Conservation (phyloP, 2,797 vertebrate species). For the Salmo trutta region DNA sequence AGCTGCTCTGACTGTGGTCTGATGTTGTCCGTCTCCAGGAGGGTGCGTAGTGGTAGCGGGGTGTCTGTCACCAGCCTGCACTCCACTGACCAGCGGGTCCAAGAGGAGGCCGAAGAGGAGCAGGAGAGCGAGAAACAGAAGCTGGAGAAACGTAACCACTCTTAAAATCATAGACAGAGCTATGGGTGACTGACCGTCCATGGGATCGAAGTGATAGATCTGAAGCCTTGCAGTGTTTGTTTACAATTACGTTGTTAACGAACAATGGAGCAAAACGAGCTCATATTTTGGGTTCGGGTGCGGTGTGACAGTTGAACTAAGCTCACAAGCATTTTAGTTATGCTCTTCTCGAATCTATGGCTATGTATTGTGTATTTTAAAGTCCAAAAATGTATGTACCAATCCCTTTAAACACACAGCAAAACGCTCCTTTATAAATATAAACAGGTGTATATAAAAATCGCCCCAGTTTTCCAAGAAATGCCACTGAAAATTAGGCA, state of each 20-base stretch:
- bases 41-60: conserved; percentile 91
- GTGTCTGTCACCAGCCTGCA: conserved; percentile 78
- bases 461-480: background rate
- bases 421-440: too few relatives aligned
- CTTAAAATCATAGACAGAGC: background rate
- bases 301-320: background rate
- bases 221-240: background rate
- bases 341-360: background rate
- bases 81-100: conserved; percentile 84
- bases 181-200: background rate
- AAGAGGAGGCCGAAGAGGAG: conserved; percentile 88
- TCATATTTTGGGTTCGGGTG: background rate
- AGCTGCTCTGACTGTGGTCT: background rate
- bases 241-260: background rate
- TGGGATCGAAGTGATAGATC: background rate
- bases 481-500: background rate
- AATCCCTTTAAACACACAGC: background rate
- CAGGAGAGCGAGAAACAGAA: conserved; percentile 81
- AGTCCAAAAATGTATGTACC: background rate
- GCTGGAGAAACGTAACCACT: conserved; percentile 48
- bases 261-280: background rate
- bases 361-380: background rate
- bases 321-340: too few relatives aligned
- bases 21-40: conserved; percentile 69
- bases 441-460: too few relatives aligned